Evolutionary conservation across 2,113 vertebrate species (phyloP), one percentile per base, ranked within the genome.

Genomic region (Eretmochelys imbricata): DNA sequence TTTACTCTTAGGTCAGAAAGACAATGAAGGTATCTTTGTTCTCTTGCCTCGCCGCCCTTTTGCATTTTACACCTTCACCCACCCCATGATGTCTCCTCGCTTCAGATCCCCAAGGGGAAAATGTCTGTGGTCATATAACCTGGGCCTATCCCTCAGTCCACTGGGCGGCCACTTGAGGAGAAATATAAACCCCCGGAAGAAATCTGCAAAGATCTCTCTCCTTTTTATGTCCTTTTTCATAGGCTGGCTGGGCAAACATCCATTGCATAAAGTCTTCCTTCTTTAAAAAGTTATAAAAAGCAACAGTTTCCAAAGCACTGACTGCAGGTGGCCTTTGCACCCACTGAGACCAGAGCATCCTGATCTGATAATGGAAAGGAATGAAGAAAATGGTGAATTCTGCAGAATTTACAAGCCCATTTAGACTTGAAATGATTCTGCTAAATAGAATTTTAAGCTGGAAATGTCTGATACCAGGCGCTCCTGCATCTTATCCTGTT

Each of bases 401-500:
- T 9, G 38, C 0, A 0, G 38, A 75, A 6, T 22, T 42, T 25
- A 27, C 1, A 13, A 78, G 42, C 12, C 72, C 25, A 16, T 27
- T 27, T 48, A 48, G 25, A 13, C 25, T 62, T 0, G 25, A 24
- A 90, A 46, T 86, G 24, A 10, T 48, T 42, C 82, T 3, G 14
- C 48, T 1, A 20, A 4, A 0, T 13, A 19, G 75, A 4, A 87
- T 5, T 88, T 78, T 20, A 48, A 20, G 27, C 8, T 12, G 84
- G 65, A n/a, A 46, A 2, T 13, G 17, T 46, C 76, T 42, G 0
- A 42, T n/a, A 22, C 9, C 1, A 49, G 38, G 91, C 65, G 35
- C 57, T 89, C 31, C 53, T 46, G 65, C 81, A 53, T 35, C 12
- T 0, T 22, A 53, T 53, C 65, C 1, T n/a, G 0, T 2, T 51